These are phyloP conservation scores for Philonicus albiceps DNA, from an alignment of 2,888 invertebrate species.

Conservation along the genomic window DNA sequence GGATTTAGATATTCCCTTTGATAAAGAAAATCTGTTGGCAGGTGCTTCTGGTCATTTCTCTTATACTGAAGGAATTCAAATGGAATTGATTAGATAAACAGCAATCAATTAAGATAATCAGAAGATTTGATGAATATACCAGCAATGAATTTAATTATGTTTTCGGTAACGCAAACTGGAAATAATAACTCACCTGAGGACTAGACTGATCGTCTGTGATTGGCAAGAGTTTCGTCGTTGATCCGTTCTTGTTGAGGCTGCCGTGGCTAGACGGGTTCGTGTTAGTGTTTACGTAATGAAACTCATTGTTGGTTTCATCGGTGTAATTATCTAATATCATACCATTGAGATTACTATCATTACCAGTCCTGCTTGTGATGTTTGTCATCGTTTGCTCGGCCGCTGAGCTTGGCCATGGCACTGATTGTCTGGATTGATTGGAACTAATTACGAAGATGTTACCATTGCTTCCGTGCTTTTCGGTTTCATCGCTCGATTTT, in stretches of 20 bases:
- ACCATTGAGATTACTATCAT: slow-evolving; percentile 32
- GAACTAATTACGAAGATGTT: slow-evolving; percentile 37
- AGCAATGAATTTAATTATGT: not conserved
- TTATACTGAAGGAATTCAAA: not conserved
- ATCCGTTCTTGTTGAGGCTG: slow-evolving; percentile 60
- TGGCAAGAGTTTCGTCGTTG: slow-evolving; percentile 60
- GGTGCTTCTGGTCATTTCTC: not conserved
- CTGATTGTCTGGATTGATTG: slow-evolving; percentile 26
- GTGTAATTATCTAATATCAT: slow-evolving; percentile 47
- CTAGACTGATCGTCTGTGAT: slow-evolving; percentile 59
- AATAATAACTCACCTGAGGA: slow-evolving; percentile 57
- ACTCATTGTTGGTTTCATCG: slow-evolving; percentile 50
- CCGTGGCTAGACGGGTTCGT: slow-evolving; percentile 57
- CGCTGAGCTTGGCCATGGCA: slow-evolving; percentile 12
- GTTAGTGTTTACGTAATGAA: slow-evolving; percentile 52
- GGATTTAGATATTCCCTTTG: not conserved
- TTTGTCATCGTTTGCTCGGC: slow-evolving; percentile 17
- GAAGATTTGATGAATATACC: not conserved
- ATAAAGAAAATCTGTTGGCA: not conserved
- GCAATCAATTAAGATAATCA: not conserved
- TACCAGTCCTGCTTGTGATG: slow-evolving; percentile 3
- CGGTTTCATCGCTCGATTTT: not conserved
- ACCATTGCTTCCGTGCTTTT: slow-evolving; percentile 23
- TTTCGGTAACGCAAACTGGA: not conserved
- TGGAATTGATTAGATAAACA: not conserved